Evolutionary conservation across 2,888 invertebrate species (phyloP).

Genomic region (Ennomos fuscantarius): DNA sequence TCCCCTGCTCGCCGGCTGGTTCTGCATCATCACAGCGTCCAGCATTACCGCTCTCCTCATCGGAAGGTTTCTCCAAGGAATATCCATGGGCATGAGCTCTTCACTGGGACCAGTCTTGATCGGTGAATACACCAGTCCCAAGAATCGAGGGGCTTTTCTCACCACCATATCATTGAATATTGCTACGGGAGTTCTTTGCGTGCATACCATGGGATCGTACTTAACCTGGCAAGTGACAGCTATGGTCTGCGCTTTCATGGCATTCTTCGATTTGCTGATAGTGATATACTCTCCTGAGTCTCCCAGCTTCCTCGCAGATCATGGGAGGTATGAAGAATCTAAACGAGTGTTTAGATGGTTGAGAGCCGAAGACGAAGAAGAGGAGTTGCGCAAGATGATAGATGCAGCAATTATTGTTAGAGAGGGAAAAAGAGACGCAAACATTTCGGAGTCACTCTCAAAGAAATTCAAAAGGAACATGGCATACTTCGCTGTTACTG

Average conservation of each 20-base stretch:
- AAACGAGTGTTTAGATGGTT: constrained; percentile 80
- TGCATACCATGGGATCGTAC: constrained; percentile 85
- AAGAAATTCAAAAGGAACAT: constrained; percentile 43
- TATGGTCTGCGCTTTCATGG: constrained; percentile 65
- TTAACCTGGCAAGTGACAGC: constrained; percentile 81
- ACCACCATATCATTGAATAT: constrained; percentile 82
- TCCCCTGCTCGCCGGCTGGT: constrained; percentile 82
- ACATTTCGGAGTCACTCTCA: constrained; percentile 44
- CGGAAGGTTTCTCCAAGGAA: constrained; percentile 60
- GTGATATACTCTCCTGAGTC: constrained; percentile 79
- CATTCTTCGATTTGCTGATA: constrained; percentile 68
- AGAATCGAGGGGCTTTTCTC: constrained; percentile 82
- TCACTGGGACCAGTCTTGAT: constrained; percentile 70
- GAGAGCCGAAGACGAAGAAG: constrained; percentile 70
- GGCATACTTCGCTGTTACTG: constrained; percentile 44
- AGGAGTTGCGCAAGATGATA: constrained; percentile 62
- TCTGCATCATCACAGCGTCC: constrained; percentile 65
- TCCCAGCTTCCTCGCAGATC: constrained; percentile 85
- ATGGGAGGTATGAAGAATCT: constrained; percentile 78
- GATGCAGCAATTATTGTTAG: constrained; percentile 54
- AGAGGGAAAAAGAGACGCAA: constrained; percentile 53
- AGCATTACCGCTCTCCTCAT: constrained; percentile 60
- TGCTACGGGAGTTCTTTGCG: constrained; percentile 80
- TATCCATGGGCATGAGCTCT: constrained; percentile 72
- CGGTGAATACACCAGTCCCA: constrained; percentile 79